Percentiles rank a stretch among this genome's conserved stretches.
phyloP scores from a whole-genome alignment of 1,140 invertebrate genomes.

The Sipha flava region DNA sequence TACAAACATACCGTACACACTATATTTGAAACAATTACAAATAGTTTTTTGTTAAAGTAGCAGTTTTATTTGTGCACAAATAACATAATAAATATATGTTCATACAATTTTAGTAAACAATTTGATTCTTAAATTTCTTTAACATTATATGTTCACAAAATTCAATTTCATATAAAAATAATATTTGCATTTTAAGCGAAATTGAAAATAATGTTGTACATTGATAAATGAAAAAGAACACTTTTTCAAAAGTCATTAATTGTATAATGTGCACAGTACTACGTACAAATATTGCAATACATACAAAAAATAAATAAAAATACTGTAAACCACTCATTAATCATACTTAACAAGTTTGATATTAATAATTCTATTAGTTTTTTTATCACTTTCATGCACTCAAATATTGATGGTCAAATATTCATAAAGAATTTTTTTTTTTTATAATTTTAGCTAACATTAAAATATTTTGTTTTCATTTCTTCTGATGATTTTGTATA shows the following conservation, averaged over 20 bases:
- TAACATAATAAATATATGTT: neutral
- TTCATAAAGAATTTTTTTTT: neutral
- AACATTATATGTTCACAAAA: neutral
- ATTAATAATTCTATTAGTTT: neutral
- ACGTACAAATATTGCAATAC: too few relatives aligned
- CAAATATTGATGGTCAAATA: neutral
- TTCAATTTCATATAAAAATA: neutral
- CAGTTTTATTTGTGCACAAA: neutral
- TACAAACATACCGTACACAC: neutral
- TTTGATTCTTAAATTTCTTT: neutral
- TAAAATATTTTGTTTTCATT: conserved; percentile 39
- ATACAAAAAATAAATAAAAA: conserved; percentile 8
- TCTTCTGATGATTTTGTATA: conserved; percentile 50
- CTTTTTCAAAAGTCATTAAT: neutral
- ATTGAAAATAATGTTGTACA: neutral
- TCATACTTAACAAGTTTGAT: neutral
- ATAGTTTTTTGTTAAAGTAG: neutral
- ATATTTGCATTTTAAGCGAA: neutral
- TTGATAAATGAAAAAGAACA: neutral
- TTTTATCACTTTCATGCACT: neutral
- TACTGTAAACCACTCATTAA: neutral
- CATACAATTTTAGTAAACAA: too few relatives aligned
- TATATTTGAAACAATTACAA: neutral
- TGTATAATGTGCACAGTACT: too few relatives aligned
- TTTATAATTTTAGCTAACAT: neutral